Evolutionary conservation across 2,888 invertebrate species (phyloP).

Genomic region (Leucozona laternaria): DNA sequence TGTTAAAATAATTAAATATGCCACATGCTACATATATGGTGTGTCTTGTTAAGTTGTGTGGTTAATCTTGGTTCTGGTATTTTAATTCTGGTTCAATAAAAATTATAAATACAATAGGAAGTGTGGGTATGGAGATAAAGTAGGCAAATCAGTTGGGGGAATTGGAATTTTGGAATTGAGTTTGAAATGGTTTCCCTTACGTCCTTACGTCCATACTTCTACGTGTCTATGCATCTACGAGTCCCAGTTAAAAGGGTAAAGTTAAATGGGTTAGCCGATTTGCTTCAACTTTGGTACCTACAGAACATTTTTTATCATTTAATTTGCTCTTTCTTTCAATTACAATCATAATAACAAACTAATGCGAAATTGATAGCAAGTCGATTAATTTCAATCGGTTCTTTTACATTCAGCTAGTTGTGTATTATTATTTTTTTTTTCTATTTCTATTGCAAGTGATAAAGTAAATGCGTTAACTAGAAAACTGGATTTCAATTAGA

Average conservation of each 20-base stretch:
- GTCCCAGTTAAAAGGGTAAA: too few species aligned
- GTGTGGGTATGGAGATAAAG: background rate
- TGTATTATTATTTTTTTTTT: background rate
- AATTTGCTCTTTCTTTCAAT: too few species aligned
- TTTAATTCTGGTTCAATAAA: constrained; percentile 6
- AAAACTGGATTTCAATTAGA: constrained; percentile 28
- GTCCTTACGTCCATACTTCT: too few species aligned
- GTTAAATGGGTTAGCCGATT: too few species aligned
- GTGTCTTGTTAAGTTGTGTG: background rate
- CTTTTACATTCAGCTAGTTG: background rate
- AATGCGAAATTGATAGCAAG: background rate
- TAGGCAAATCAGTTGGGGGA: background rate
- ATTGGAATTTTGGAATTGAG: background rate
- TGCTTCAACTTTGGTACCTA: too few species aligned
- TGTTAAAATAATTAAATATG: background rate
- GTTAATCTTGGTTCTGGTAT: background rate
- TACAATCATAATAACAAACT: too few species aligned
- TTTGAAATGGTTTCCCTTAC: too few species aligned
- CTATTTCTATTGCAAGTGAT: background rate
- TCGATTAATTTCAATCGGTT: background rate
- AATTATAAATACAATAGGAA: background rate
- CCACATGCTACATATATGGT: background rate
- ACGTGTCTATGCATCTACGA: too few species aligned
- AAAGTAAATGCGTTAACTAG: background rate
- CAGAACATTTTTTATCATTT: too few species aligned